Percentiles rank a stretch among this genome's conserved stretches.
Evolutionary conservation across 2,113 vertebrate genomes (phyloP).

Genomic region (Neopipo cinnamomea): DNA sequence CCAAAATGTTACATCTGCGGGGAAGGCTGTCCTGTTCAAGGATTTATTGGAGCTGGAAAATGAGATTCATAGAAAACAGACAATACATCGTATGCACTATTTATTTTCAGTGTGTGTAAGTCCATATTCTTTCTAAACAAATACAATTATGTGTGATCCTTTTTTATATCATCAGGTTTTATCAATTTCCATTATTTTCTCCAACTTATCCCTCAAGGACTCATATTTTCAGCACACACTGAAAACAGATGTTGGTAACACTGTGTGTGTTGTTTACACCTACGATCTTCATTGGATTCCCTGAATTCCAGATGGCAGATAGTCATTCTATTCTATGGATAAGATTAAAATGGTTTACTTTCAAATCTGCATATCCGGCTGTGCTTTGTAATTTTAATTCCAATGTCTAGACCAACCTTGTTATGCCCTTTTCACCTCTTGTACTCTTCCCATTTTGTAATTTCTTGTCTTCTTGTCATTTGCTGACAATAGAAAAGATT

Average conservation of each 20-base stretch:
- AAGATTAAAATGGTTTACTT: neutral
- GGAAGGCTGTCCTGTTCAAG: neutral
- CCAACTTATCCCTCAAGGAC: neutral
- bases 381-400: conserved; percentile 8
- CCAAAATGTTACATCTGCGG: neutral
- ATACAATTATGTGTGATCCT: neutral
- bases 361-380: neutral
- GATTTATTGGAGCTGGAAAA: neutral
- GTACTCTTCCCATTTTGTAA: neutral
- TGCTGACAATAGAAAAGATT: neutral
- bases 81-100: neutral
- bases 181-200: conserved; percentile 17
- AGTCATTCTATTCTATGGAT: neutral
- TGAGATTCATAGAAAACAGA: neutral
- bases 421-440: neutral
- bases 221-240: neutral
- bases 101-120: neutral
- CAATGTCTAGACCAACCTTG: neutral
- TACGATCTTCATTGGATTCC: neutral
- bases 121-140: neutral
- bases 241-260: conserved; percentile 55
- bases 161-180: conserved; percentile 8
- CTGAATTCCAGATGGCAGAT: conserved; percentile 44
- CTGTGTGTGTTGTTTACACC: conserved; percentile 26
- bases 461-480: neutral